phyloP scores from a whole-genome alignment of 2,888 invertebrate genomes.

The Germaria angustata region DNA sequence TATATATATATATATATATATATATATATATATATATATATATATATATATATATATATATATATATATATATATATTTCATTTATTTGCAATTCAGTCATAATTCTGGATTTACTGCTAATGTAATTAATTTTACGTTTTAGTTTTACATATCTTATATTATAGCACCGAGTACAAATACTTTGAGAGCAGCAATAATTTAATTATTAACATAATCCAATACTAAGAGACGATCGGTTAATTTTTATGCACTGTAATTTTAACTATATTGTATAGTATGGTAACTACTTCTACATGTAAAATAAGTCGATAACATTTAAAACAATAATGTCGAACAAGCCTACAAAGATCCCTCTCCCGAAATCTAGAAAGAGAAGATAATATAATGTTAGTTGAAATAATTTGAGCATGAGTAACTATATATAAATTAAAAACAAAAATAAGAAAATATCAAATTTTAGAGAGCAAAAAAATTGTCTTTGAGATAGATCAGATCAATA shows the following conservation, averaged over 20 bases:
- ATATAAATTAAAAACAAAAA: too few species aligned
- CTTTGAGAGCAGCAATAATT: slow-evolving; percentile 74
- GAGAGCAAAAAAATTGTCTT: too few species aligned
- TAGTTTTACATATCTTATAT: slow-evolving; percentile 72
- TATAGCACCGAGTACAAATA: slow-evolving; percentile 80
- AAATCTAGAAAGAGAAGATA: slow-evolving; percentile 72
- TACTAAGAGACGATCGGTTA: slow-evolving; percentile 52
- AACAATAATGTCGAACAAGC: slow-evolving; percentile 62
- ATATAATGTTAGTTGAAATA: neutral
- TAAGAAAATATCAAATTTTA: too few species aligned
- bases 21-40: slow-evolving; percentile 50
- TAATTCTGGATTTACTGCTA: slow-evolving; percentile 57
- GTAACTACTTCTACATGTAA: slow-evolving; percentile 58
- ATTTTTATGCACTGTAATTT: slow-evolving; percentile 69
- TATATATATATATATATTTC: slow-evolving; percentile 32
- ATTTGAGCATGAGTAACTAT: too few species aligned
- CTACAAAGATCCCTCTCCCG: slow-evolving; percentile 77
- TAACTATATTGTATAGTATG: slow-evolving; percentile 67
- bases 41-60: slow-evolving; percentile 46
- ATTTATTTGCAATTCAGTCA: slow-evolving; percentile 59
- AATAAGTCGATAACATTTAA: slow-evolving; percentile 60
- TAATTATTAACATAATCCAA: slow-evolving; percentile 63
- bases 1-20: slow-evolving; percentile 53
- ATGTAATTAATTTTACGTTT: slow-evolving; percentile 54
- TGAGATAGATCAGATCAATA: too few species aligned